Evolutionary conservation across 2,888 invertebrate species (phyloP).

Genomic region (Amorpha juglandis): DNA sequence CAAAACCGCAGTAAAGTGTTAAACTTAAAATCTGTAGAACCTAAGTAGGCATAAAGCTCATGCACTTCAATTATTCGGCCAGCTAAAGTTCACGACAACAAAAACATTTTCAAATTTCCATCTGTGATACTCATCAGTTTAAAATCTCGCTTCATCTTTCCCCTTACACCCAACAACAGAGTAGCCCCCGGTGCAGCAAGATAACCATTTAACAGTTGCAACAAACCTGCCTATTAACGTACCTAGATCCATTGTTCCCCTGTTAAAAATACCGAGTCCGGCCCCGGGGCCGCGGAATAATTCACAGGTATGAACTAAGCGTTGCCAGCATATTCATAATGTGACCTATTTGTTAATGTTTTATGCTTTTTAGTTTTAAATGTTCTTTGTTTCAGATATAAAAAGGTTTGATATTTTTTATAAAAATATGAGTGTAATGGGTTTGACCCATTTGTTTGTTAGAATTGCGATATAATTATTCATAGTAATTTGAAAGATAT

Average conservation of each 20-base stretch:
- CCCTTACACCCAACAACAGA: conserved; percentile 47
- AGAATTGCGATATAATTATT: too few relatives aligned
- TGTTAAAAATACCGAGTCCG: conserved; percentile 60
- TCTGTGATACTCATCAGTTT: neutral
- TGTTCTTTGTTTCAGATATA: neutral
- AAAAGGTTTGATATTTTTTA: neutral
- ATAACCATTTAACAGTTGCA: conserved; percentile 80
- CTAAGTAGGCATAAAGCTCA: too few relatives aligned
- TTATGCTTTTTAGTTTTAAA: conserved; percentile 4
- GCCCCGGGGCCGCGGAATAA: conserved; percentile 30
- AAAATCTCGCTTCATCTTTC: conserved; percentile 25
- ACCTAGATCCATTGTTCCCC: conserved; percentile 68
- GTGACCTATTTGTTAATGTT: conserved; percentile 18
- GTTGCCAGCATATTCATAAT: conserved; percentile 26
- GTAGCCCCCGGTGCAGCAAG: conserved; percentile 67
- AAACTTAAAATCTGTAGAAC: too few relatives aligned
- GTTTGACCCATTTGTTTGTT: too few relatives aligned
- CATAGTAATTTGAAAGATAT: too few relatives aligned
- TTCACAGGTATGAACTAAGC: conserved; percentile 24
- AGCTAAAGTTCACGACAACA: too few relatives aligned
- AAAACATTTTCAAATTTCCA: too few relatives aligned
- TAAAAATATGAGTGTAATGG: too few relatives aligned
- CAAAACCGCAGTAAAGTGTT: too few relatives aligned
- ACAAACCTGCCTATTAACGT: conserved; percentile 72
- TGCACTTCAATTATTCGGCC: too few relatives aligned